A percentile compares a stretch with the other conserved stretches of the same genome.
Evolutionary conservation across 2,888 invertebrate genomes (phyloP).

Genomic region (Endotricha flammealis): DNA sequence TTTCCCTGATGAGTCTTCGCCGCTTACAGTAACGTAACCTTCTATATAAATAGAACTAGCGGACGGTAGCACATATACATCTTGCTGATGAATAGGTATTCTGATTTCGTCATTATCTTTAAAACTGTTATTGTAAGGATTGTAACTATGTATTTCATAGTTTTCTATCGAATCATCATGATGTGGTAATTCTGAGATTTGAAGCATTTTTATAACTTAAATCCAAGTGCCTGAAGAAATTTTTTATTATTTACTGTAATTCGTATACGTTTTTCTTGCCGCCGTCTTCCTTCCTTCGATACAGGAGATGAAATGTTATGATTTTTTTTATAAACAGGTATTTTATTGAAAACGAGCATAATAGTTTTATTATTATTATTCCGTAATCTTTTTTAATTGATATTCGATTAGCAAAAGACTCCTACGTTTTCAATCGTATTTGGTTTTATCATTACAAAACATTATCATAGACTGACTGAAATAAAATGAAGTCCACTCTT

Average conservation of each 20-base stretch:
- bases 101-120: no score
- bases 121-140: no score
- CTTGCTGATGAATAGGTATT: no score
- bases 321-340: neutral
- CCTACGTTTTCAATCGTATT: no score
- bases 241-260: neutral
- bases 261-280: neutral
- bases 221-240: neutral
- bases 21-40: neutral
- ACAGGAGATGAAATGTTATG: neutral
- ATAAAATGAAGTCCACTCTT: no score
- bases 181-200: neutral
- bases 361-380: no score
- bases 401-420: no score
- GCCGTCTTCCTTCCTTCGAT: neutral
- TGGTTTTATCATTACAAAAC: no score
- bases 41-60: neutral
- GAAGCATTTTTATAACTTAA: neutral
- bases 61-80: neutral
- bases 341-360: constrained; percentile 1
- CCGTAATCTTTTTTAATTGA: no score
- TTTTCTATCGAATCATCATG: neutral
- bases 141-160: neutral
- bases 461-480: no score
- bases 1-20: neutral